Conservation (phyloP, 1,140 invertebrate genomes). For the Phymastichus coffea region DNA sequence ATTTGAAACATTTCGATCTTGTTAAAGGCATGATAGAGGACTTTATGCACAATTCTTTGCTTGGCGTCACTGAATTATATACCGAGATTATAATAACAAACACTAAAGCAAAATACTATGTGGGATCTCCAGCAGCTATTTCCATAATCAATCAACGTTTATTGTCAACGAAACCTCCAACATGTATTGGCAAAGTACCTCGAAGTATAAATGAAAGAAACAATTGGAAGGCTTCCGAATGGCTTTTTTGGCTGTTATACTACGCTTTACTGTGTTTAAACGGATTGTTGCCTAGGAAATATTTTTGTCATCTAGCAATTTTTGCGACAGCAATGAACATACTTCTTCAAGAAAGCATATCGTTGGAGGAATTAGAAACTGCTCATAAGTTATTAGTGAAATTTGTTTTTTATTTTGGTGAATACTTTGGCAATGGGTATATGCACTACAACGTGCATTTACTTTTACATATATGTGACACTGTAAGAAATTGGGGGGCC, state of each 20-base stretch:
- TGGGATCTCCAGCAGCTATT: background rate
- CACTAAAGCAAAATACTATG: slow-evolving; percentile 7
- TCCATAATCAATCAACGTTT: background rate
- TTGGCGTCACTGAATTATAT: slow-evolving; percentile 20
- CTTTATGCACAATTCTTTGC: slow-evolving; percentile 27
- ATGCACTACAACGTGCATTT: slow-evolving; percentile 32
- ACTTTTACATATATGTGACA: slow-evolving; percentile 23
- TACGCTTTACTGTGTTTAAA: slow-evolving; percentile 21
- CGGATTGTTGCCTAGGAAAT: slow-evolving; percentile 11
- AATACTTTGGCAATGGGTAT: slow-evolving; percentile 18
- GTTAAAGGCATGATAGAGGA: slow-evolving; percentile 29
- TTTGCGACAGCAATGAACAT: slow-evolving; percentile 22
- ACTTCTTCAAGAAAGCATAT: slow-evolving; percentile 23
- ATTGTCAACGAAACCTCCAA: slow-evolving; percentile 13
- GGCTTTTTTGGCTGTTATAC: slow-evolving; percentile 24
- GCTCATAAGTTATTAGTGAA: slow-evolving; percentile 10
- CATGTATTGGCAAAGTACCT: background rate
- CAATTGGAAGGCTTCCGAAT: slow-evolving; percentile 31
- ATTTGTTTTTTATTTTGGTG: slow-evolving; percentile 15
- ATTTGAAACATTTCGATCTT: slow-evolving; percentile 23
- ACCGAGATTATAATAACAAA: slow-evolving; percentile 17
- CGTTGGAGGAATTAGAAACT: slow-evolving; percentile 6
- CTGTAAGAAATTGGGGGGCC: slow-evolving; percentile 21
- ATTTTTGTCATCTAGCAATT: slow-evolving; percentile 23
- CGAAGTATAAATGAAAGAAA: background rate